Percentiles rank a stretch among this genome's conserved stretches.
phyloP scores from a whole-genome alignment of 2,888 invertebrate genomes.

The Limenitis camilla region DNA sequence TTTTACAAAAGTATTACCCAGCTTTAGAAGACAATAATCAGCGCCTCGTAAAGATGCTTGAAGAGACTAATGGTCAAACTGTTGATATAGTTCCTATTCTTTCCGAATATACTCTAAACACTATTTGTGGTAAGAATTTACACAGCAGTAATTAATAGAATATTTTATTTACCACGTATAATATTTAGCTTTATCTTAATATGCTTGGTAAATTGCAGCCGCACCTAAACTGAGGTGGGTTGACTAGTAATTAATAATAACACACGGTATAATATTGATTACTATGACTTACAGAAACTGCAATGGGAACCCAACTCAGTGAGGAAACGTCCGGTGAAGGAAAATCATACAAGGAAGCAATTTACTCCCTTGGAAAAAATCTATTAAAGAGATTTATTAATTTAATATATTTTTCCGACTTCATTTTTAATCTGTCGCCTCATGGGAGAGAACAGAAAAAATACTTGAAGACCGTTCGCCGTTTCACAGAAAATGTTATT shows the following conservation, averaged over 20 bases:
- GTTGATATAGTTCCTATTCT: slow-evolving; percentile 70
- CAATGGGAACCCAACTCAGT: slow-evolving; percentile 79
- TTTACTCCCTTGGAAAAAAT: slow-evolving; percentile 59
- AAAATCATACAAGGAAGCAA: slow-evolving; percentile 73
- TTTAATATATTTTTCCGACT: slow-evolving; percentile 73
- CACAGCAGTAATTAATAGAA: too few relatives aligned
- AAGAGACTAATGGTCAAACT: slow-evolving; percentile 27
- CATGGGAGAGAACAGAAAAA: slow-evolving; percentile 62
- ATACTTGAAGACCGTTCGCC: slow-evolving; percentile 45
- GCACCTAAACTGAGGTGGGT: too few relatives aligned
- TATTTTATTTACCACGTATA: too few relatives aligned
- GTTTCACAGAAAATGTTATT: slow-evolving; percentile 39
- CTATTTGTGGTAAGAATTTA: slow-evolving; percentile 77
- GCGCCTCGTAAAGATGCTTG: slow-evolving; percentile 41
- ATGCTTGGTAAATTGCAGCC: too few relatives aligned
- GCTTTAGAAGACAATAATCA: slow-evolving; percentile 56
- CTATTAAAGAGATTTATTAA: slow-evolving; percentile 53
- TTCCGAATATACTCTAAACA: slow-evolving; percentile 73
- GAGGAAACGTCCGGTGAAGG: slow-evolving; percentile 51
- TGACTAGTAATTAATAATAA: too few relatives aligned
- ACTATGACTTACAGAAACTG: slow-evolving; percentile 76
- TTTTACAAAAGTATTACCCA: slow-evolving; percentile 57
- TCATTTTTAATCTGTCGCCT: slow-evolving; percentile 69
- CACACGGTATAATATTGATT: too few relatives aligned
- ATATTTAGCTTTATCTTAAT: too few relatives aligned